Evolutionary conservation across 2,797 vertebrate species (phyloP), one percentile per base, ranked within the genome.

Genomic region (Rhinatrema bivittatum): DNA sequence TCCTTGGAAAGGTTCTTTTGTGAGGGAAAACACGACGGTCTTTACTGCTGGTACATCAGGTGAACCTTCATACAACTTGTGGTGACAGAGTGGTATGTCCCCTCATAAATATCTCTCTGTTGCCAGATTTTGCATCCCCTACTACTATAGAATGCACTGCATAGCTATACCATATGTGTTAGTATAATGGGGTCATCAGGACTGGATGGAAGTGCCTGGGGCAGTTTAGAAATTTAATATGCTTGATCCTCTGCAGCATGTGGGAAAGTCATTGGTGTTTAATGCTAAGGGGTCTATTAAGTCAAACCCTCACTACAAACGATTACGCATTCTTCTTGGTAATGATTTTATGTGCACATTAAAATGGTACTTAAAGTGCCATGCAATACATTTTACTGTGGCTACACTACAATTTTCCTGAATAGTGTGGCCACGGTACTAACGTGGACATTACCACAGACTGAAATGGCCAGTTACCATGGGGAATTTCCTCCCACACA

Each of bases 211-310:
- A 35, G 32, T 40, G 30, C 50, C 46, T 54, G 49, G 26, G 54
- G 66, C 49, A 43, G 46, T 46, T 0, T 3, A 49, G 49, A 69
- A 75, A 75, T 32, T 44, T 30, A 57, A 26, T 68, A 72, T 60
- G 62, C 61, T 77, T 82, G 69, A 70, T 71, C 63, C 71, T 52
- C 63, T 68, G 51, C n/a, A n/a, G n/a, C n/a, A n/a, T 2, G 18
- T 39, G 51, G 68, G 68, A 76, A 79, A 72, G 57, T 57, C 31
- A 29, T 21, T 43, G 60, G 53, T 46, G 46, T 69, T 78, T 75
- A 72, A 72, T 60, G 55, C n/a, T n/a, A n/a, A n/a, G n/a, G n/a
- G n/a, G n/a, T n/a, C n/a, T n/a, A n/a, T n/a, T n/a, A n/a, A n/a
- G n/a, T n/a, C n/a, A n/a, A n/a, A n/a, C n/a, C n/a, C n/a, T n/a